Base-by-base conservation (phyloP, 2,113 vertebrate species). In the Larimichthys polyactis region DNA sequence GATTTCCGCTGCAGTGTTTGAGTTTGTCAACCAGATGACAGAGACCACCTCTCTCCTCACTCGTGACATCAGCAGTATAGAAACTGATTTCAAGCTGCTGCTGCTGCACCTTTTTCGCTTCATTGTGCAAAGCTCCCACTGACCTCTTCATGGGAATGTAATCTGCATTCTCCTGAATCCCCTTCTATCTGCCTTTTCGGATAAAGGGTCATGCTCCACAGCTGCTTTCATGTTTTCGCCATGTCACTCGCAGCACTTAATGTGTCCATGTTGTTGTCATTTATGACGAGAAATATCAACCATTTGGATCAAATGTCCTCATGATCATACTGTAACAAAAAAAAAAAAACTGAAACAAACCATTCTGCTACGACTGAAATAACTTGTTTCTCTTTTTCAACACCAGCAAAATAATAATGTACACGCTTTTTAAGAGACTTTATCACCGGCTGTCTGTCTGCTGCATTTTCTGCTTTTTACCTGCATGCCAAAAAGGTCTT, bases 401-500 rank as follows among this genome's bases (percentile, higher is more conserved):
- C 71, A 57, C 51, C 84, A 76, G 5, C 43, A 44, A 48, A 63
- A 89, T 78, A 86, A 82, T 8, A 4, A 73, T 19, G 46, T 52
- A 75, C 40, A 55, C 22, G 71, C 74, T 75, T 90, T 57, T 60
- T 0, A 75, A 67, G 63, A 57, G 52, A 67, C 49, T 82, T 69
- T 17, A 78, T 87, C 55, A n/a, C 29, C 75, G 77, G 79, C 89
- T 89, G 81, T 79, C 84, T 91, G 75, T 72, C 85, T 86, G 85
- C 89, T 92, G 89, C 85, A 83, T 91, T 91, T 88, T 90, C 94
- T 94, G 93, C 94, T 95, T 94, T 95, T 94, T 90, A 92, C 83
- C 93, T 95, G 95, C 95, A 95, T 96, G 95, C 94, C 94, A 94
- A 95, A 94, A 92, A 69, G 12, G 85, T 93, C 89, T 91, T 93